These are phyloP conservation scores for Apamea anceps DNA, from an alignment of 2,888 invertebrate species.

Conservation along the genomic window DNA sequence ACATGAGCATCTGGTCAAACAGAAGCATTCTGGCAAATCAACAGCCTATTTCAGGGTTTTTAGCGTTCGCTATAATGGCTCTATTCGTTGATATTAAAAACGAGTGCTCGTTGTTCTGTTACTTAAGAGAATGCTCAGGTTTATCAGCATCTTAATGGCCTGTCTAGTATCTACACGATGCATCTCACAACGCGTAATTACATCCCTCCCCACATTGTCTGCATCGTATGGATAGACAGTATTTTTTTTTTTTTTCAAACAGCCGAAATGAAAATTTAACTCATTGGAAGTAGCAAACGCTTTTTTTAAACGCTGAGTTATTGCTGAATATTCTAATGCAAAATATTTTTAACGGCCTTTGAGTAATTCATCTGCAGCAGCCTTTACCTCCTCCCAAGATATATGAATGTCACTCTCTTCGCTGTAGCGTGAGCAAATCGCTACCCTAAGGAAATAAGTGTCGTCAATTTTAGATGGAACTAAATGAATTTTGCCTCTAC, in stretches of 20 bases:
- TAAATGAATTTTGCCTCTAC: slow-evolving; percentile 97
- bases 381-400: slow-evolving; percentile 96
- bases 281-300: background rate
- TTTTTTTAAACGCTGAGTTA: slow-evolving; percentile 10
- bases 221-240: background rate
- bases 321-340: slow-evolving; percentile 8
- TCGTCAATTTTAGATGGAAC: slow-evolving; percentile 97
- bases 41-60: background rate
- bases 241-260: background rate
- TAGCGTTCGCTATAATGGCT: background rate
- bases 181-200: background rate
- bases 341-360: slow-evolving; percentile 63
- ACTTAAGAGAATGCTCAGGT: slow-evolving; percentile 7
- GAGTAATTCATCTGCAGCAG: slow-evolving; percentile 93
- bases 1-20: background rate
- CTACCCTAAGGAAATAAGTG: slow-evolving; percentile 96
- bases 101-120: background rate
- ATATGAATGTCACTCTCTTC: slow-evolving; percentile 95
- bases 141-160: slow-evolving; percentile 3
- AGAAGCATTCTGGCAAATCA: background rate
- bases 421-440: slow-evolving; percentile 96
- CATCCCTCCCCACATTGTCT: background rate
- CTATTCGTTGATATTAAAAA: background rate
- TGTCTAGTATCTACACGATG: background rate
- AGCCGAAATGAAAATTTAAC: background rate